Evolutionary conservation across 1,140 invertebrate species (phyloP).

Genomic region (Euwallacea fornicatus): DNA sequence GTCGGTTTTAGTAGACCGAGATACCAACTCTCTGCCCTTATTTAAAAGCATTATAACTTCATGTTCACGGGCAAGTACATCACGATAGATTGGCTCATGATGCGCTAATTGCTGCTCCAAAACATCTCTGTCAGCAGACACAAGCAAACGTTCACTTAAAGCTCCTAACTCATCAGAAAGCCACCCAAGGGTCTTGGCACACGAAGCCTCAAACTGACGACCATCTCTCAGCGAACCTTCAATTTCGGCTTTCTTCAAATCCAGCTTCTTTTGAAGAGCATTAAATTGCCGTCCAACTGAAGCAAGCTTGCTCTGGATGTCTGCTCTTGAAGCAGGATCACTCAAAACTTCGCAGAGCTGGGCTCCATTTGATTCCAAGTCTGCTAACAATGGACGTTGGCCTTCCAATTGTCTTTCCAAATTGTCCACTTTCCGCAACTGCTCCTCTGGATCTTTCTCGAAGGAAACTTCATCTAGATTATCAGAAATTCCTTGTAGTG

Average conservation of each 20-base stretch:
- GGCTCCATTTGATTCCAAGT: conserved; percentile 83
- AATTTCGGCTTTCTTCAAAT: conserved; percentile 86
- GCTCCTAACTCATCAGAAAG: conserved; percentile 75
- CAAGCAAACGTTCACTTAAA: conserved; percentile 73
- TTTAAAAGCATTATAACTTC: conserved; percentile 93
- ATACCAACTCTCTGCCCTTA: conserved; percentile 79
- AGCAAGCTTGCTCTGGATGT: conserved; percentile 86
- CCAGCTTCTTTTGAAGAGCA: conserved; percentile 84
- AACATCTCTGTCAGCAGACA: conserved; percentile 83
- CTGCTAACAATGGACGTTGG: conserved; percentile 81
- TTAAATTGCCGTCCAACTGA: conserved; percentile 82
- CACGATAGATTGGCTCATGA: conserved; percentile 86
- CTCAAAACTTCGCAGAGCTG: conserved; percentile 87
- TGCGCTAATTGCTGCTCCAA: conserved; percentile 84
- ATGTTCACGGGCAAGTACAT: conserved; percentile 87
- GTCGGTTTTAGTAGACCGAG: conserved; percentile 62
- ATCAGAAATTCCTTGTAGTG: conserved; percentile 82
- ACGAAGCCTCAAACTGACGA: conserved; percentile 83
- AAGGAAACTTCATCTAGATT: conserved; percentile 81
- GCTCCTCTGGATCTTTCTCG: conserved; percentile 84
- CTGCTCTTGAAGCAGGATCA: conserved; percentile 84
- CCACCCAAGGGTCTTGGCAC: conserved; percentile 86
- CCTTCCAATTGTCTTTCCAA: conserved; percentile 86
- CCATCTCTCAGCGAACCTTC: conserved; percentile 82
- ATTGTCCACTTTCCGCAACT: conserved; percentile 81